These are phyloP conservation scores for Dendrocopos noguchii DNA, from an alignment of 2,113 vertebrate species.

Conservation along the genomic window DNA sequence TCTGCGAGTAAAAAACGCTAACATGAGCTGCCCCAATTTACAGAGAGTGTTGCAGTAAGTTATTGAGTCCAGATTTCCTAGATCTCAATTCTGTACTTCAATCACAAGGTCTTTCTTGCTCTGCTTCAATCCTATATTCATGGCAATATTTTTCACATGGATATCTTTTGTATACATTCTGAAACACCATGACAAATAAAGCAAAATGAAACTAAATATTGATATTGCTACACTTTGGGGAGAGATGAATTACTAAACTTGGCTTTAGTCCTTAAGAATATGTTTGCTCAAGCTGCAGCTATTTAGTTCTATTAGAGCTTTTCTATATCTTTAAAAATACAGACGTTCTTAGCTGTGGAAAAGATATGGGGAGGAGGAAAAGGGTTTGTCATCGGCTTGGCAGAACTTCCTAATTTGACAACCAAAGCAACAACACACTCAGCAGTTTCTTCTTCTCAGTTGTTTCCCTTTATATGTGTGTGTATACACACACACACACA, in stretches of 20 bases:
- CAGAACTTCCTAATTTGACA: not conserved
- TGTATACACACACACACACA: rapidly evolving
- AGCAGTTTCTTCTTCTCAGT: not conserved
- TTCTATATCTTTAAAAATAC: not conserved
- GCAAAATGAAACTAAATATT: not conserved
- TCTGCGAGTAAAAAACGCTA: not conserved
- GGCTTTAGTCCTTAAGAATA: not conserved
- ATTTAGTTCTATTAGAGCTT: not conserved
- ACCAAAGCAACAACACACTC: not conserved
- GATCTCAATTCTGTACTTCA: not conserved
- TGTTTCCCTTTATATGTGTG: not conserved
- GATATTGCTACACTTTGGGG: not conserved
- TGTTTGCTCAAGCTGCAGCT: not conserved
- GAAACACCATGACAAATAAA: not conserved
- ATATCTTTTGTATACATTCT: not conserved
- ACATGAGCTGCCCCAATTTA: rapidly evolving
- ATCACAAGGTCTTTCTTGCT: not conserved
- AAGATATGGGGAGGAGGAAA: rapidly evolving
- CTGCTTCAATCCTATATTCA: not conserved
- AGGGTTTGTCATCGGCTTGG: not conserved
- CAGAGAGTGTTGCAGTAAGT: not conserved
- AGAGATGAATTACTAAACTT: not conserved
- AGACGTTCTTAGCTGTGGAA: not conserved
- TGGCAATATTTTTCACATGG: not conserved
- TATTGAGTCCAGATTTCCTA: not conserved